Base-by-base conservation (phyloP, 2,113 vertebrate genomes). In the Dendrocopos noguchii region DNA sequence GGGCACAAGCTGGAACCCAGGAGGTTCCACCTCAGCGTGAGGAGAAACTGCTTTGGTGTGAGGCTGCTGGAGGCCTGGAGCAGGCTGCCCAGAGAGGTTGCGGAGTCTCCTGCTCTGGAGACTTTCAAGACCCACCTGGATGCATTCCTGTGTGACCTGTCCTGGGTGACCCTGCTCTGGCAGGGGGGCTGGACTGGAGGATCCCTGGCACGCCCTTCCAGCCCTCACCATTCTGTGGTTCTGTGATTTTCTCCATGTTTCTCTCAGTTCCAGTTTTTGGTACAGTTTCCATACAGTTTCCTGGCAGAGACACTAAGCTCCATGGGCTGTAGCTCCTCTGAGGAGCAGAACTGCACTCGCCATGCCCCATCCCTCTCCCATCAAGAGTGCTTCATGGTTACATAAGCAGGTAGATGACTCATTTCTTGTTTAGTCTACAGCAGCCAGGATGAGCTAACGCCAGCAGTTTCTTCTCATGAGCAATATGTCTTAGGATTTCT, bases 391-490 rank as follows among this genome's bases (percentile, higher is more conserved):
- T 84, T 39, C 31, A 21, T 20, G 44, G 55, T 93, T 93, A 81
- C 34, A 27, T 83, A 91, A 88, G 52, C 65, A 90, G 65, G 68
- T 80, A 70, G 70, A 39, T 90, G 91, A 93, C 65, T 93, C 66
- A 95, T 80, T 66, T 67, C 55, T 77, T 85, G 52, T 83, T 88
- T 80, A 67, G 80, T 78, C 88, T 94, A 77, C n/a, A 80, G 24
- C 19, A 25, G 57, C 1, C 3, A 53, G 25, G 66, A 78, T 42
- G 42, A 90, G 71, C 42, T 60, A 77, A 25, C 28, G n/a, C 46
- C 34, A 77, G 53, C 61, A 60, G 71, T 90, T 90, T 80, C 60
- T 83, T 74, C 65, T 88, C 56, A 71, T 13, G 11, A 90, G 53
- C 65, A 71, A 84, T 91, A 78, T 91, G 31, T 93, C 56, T 83